phyloP scores from a whole-genome alignment of 2,888 invertebrate genomes.

The Hirtodrosophila confusa region DNA sequence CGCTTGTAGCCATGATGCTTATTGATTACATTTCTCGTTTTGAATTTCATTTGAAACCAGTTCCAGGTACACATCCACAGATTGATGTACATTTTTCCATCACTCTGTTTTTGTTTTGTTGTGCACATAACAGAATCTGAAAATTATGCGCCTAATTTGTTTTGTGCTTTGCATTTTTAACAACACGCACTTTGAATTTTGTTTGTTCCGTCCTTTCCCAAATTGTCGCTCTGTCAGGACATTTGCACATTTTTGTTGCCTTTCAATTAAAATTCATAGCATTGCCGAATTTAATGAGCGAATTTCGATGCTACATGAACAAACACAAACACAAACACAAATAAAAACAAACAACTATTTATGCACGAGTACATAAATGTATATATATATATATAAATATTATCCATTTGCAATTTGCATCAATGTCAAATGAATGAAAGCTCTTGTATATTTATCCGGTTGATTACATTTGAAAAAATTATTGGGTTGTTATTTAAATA shows the following conservation, averaged over 20 bases:
- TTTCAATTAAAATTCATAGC: constrained; percentile 46
- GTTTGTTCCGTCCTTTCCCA: not conserved
- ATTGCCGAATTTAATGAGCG: constrained; percentile 12
- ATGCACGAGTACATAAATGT: too few species aligned
- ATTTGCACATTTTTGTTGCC: constrained; percentile 3
- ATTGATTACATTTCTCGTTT: constrained; percentile 22
- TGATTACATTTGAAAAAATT: too few species aligned
- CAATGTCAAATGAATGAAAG: not conserved
- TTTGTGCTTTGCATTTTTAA: constrained; percentile 32
- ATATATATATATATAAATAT: not conserved
- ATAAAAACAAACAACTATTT: too few species aligned
- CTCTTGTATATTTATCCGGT: too few species aligned
- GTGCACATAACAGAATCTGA: not conserved
- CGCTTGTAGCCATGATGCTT: too few species aligned
- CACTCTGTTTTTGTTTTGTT: too few species aligned
- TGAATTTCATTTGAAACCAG: constrained; percentile 10
- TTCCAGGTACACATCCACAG: constrained; percentile 1
- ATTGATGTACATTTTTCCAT: not conserved
- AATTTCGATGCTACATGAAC: constrained; percentile 9
- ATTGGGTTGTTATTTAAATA: not conserved
- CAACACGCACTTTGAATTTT: constrained; percentile 18
- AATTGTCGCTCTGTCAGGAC: not conserved
- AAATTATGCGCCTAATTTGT: constrained; percentile 11
- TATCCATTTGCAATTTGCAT: constrained; percentile 4
- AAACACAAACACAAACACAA: not conserved